phyloP scores from a whole-genome alignment of 2,113 vertebrate species.

The Pleuronectes platessa region DNA sequence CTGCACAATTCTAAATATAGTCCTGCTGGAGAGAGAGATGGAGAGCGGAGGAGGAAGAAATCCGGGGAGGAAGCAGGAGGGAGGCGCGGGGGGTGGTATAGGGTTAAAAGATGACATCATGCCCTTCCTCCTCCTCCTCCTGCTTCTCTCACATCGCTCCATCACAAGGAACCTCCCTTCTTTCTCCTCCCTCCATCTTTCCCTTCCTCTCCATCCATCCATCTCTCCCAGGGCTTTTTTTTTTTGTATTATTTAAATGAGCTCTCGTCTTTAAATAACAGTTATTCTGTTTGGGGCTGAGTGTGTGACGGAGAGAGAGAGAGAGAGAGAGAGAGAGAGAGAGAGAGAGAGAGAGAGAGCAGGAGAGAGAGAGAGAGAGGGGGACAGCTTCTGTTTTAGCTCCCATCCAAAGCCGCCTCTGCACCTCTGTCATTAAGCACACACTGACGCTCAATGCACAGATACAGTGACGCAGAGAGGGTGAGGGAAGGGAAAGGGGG shows the following conservation, averaged over 20 bases:
- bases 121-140: slow-evolving; percentile 36
- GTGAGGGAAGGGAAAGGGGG: slow-evolving; percentile 29
- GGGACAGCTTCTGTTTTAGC: slow-evolving; percentile 64
- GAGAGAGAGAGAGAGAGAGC: slow-evolving; percentile 23
- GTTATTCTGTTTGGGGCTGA: slow-evolving; percentile 64
- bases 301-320: slow-evolving; percentile 48
- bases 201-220: slow-evolving; percentile 33
- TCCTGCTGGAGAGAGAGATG: slow-evolving; percentile 49
- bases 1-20: slow-evolving; percentile 77
- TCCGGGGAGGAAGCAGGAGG: slow-evolving; percentile 53
- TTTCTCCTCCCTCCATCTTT: slow-evolving; percentile 44
- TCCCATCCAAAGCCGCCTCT: slow-evolving; percentile 62
- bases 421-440: slow-evolving; percentile 64
- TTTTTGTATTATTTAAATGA: slow-evolving; percentile 50
- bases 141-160: slow-evolving; percentile 49
- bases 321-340: slow-evolving; percentile 41
- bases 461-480: slow-evolving; percentile 59
- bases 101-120: slow-evolving; percentile 80
- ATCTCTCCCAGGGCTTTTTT: slow-evolving; percentile 45
- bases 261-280: slow-evolving; percentile 73
- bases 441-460: slow-evolving; percentile 46
- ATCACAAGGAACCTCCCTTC: slow-evolving; percentile 59
- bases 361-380: slow-evolving; percentile 34
- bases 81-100: slow-evolving; percentile 48
- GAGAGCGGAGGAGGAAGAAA: slow-evolving; percentile 25